Evolutionary conservation across 2,113 vertebrate genomes (phyloP).

Genomic region (Barnardius zonarius): DNA sequence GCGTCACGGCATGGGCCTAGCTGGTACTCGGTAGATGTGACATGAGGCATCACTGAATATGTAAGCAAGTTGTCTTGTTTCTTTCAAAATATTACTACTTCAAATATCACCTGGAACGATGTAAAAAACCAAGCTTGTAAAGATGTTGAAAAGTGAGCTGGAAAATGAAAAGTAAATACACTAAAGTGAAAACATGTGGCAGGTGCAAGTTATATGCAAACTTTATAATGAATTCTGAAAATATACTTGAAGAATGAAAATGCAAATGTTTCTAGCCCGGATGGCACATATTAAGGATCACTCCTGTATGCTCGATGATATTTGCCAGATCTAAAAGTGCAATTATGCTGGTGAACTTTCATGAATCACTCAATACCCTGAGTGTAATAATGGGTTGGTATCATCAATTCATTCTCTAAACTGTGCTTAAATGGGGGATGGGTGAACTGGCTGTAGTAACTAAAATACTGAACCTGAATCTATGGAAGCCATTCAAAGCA

Average conservation of each 20-base stretch:
- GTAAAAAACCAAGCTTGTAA: not conserved
- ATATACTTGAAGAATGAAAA: not conserved
- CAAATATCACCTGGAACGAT: not conserved
- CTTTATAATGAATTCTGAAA: conserved; percentile 8
- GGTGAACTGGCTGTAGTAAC: not conserved
- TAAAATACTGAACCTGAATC: not conserved
- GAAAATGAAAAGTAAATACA: not conserved
- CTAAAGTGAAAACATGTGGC: conserved; percentile 24
- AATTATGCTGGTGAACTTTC: not conserved
- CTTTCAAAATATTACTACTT: not conserved
- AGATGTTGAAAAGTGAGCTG: not conserved
- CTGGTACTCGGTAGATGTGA: not conserved
- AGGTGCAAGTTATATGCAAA: not conserved
- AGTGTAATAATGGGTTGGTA: not conserved
- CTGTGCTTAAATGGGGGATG: not conserved
- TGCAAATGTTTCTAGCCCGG: not conserved
- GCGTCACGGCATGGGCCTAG: not conserved
- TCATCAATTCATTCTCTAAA: not conserved
- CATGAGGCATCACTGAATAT: rapidly evolving
- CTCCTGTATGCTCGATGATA: not conserved
- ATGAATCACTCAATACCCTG: conserved; percentile 3
- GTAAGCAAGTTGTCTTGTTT: not conserved
- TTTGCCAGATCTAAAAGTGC: conserved; percentile 1
- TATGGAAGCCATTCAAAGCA: not conserved
- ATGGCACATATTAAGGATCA: not conserved